Evolutionary conservation across 2,888 invertebrate genomes (phyloP), one percentile per base, ranked within the genome.

Genomic region (Conops quadrifasciatus): DNA sequence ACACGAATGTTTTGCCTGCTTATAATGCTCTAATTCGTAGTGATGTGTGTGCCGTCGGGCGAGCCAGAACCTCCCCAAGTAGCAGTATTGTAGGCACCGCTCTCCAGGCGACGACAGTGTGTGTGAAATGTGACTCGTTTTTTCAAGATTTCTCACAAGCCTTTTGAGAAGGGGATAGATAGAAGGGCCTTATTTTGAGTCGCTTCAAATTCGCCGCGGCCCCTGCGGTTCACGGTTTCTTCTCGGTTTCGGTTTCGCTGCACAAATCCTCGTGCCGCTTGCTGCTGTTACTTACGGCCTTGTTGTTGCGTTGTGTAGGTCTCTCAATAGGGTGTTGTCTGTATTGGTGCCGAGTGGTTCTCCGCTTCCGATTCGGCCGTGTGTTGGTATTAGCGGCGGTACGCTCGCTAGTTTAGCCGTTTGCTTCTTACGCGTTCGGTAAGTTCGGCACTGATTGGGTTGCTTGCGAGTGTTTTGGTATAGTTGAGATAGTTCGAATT

Each of bases 171-270:
- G 65, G 21, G 64, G 36, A 36, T 4, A 36, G 24, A 53, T 9
- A 21, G 21, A 15, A 53, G n/a, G 19, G 28, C 26, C 65, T 51
- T 28, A 49, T 30, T 66, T 45, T 43, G 24, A 24, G 21, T 66
- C 36, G 21, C 30, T 21, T 45, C 30, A 60, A 72, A 74, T 72
- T 72, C 72, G 72, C 72, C 74, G 72, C 73, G 60, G 65, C 67
- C 64, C 26, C 43, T 28, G 19, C 28, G 60, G 56, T 62, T 62
- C 45, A 19, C 36, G 66, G 53, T 56, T 67, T 67, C 47, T 63
- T 68, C 67, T 60, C 49, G 47, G n/a, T 59, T 60, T 49, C 62
- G 64, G 15, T 49, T 49, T 65, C 24, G 43, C 43, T 62, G 16
- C n/a, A 60, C 1, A 30, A 3, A 51, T 24, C 19, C 59, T 28